Evolutionary conservation across 2,113 vertebrate species (phyloP).

Genomic region (Nothobranchius furzeri): DNA sequence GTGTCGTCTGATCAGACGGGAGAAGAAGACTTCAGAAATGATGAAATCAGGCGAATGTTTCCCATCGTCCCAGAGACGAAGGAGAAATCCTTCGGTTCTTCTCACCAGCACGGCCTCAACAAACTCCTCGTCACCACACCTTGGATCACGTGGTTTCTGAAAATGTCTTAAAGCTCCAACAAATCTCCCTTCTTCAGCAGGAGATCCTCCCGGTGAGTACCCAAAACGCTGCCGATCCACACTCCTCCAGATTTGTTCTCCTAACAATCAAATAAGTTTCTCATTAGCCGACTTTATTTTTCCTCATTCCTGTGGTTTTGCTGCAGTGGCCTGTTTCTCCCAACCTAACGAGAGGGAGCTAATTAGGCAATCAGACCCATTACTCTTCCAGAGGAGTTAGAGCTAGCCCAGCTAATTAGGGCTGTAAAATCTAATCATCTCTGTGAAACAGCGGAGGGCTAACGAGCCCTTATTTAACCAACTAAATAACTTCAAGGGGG

Average conservation of each 20-base stretch:
- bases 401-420: constrained; percentile 98
- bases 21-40: constrained; percentile 1
- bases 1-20: constrained; percentile 19
- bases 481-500: constrained; percentile 94
- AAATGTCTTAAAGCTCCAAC: constrained; percentile 43
- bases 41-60: neutral
- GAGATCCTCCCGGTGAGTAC: constrained; percentile 50
- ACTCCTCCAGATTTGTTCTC: constrained; percentile 78
- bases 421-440: constrained; percentile 99
- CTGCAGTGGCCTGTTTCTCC: constrained; percentile 85
- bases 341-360: constrained; percentile 91
- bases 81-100: constrained; percentile 9
- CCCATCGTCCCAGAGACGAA: neutral
- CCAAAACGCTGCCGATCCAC: constrained; percentile 58
- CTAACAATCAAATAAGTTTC: constrained; percentile 82
- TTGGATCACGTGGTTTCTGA: constrained; percentile 25
- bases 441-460: constrained; percentile 95
- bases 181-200: constrained; percentile 43
- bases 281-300: constrained; percentile 80
- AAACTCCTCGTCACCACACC: constrained; percentile 49
- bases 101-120: constrained; percentile 35
- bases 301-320: constrained; percentile 77
- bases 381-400: constrained; percentile 99
- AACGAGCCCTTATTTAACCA: constrained; percentile 99
- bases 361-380: constrained; percentile 98